These are phyloP conservation scores for Paratrypauchen microcephalus DNA, from an alignment of 2,797 vertebrate genomes.

Conservation along the genomic window DNA sequence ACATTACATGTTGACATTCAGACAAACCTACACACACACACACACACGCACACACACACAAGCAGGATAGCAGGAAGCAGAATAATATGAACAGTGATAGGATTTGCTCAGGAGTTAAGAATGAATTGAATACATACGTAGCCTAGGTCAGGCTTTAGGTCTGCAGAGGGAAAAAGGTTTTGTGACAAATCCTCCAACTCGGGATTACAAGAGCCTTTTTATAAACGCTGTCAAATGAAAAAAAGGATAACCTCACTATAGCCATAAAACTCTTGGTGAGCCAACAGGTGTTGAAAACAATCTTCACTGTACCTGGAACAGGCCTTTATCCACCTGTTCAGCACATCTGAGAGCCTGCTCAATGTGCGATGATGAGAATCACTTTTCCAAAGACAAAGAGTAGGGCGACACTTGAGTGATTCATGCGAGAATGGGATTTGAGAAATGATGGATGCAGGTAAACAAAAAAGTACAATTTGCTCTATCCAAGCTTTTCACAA, in stretches of 20 bases:
- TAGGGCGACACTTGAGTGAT: not conserved
- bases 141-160: constrained; percentile 16
- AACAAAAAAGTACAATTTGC: constrained; percentile 17
- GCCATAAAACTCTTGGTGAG: constrained; percentile 26
- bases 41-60: too few relatives aligned
- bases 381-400: constrained; percentile 27
- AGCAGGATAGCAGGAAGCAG: too few relatives aligned
- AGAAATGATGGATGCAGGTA: constrained; percentile 24
- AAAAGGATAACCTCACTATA: constrained; percentile 23
- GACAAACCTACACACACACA: too few relatives aligned
- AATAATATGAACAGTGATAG: not conserved
- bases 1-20: constrained; percentile 12
- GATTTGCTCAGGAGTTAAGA: not conserved
- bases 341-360: constrained; percentile 2
- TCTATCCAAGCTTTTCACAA: constrained; percentile 20
- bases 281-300: constrained; percentile 12
- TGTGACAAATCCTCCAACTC: constrained; percentile 35
- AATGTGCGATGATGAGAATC: not conserved
- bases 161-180: constrained; percentile 23
- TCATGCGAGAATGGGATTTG: constrained; percentile 23
- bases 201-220: constrained; percentile 25
- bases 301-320: not conserved
- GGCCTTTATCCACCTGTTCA: not conserved
- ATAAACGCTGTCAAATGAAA: constrained; percentile 24
- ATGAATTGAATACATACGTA: not conserved